phyloP scores from a whole-genome alignment of 2,113 vertebrate species.

The Aviceda subcristata region DNA sequence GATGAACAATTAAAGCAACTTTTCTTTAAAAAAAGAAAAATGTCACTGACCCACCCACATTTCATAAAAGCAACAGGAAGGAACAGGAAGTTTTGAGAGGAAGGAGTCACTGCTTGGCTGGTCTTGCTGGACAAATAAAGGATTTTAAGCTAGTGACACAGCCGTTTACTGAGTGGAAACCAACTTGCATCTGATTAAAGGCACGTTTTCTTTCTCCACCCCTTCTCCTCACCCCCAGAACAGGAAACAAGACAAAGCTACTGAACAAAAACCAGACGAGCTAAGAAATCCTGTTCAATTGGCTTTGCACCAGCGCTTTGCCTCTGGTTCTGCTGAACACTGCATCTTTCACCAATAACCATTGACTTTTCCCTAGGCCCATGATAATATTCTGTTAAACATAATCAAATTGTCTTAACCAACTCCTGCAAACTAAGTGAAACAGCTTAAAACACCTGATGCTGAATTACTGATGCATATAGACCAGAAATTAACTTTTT shows the following conservation, averaged over 20 bases:
- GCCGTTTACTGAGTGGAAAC: not conserved
- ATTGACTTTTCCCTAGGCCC: not conserved
- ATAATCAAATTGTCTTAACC: not conserved
- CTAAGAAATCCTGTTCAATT: constrained; percentile 6
- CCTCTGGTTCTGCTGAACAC: not conserved
- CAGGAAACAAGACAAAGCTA: not conserved
- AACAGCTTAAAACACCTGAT: not conserved
- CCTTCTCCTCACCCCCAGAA: not conserved
- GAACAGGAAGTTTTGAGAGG: not conserved
- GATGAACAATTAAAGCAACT: not conserved
- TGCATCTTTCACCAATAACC: not conserved
- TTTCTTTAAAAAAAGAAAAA: not conserved
- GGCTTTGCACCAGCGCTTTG: not conserved
- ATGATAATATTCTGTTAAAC: not conserved
- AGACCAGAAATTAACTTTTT: not conserved
- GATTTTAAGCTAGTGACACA: not conserved
- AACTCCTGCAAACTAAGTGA: not conserved
- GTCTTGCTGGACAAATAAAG: not conserved
- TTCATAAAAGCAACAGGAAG: not conserved
- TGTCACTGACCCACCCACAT: not conserved
- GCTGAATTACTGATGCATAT: not conserved
- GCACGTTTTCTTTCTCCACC: not conserved
- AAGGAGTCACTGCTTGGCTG: not conserved
- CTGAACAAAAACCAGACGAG: constrained; percentile 12
- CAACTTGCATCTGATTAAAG: not conserved